Conservation (phyloP, 2,888 invertebrate genomes). For the Parthenolecanium corni region DNA sequence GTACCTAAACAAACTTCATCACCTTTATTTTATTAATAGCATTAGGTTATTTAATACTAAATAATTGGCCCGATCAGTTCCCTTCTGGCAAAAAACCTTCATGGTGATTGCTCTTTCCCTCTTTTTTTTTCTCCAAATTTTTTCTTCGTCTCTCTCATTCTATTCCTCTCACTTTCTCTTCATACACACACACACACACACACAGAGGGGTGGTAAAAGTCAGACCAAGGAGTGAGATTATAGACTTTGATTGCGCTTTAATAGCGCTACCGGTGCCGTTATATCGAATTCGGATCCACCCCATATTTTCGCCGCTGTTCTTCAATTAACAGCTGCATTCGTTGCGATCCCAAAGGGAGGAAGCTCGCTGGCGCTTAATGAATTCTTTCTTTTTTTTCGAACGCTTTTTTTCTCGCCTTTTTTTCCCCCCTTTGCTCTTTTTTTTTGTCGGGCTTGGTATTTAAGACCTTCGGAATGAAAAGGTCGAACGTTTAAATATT, state of each 20-base stretch:
- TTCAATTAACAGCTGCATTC: conserved; percentile 27
- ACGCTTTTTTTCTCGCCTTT: no score
- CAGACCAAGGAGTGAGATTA: conserved; percentile 16
- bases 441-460: neutral
- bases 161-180: no score
- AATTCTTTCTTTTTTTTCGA: conserved; percentile 18
- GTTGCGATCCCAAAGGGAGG: conserved; percentile 13
- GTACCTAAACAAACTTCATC: neutral
- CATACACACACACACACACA: no score
- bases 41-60: conserved; percentile 21
- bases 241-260: conserved; percentile 25
- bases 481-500: no score
- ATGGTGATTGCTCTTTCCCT: conserved; percentile 6
- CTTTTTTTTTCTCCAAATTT: neutral
- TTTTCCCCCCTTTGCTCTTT: neutral
- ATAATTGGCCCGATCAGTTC: conserved; percentile 21
- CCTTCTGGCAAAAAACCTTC: conserved; percentile 11
- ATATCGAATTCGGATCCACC: conserved; percentile 18
- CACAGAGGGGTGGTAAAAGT: neutral
- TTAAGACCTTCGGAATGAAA: no score
- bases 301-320: conserved; percentile 22
- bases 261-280: conserved; percentile 26
- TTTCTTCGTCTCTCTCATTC: neutral
- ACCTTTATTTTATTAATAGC: conserved; percentile 3
- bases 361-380: conserved; percentile 12